Evolutionary conservation across 1,140 invertebrate genomes (phyloP).

Genomic region (Hycleus cichorii): DNA sequence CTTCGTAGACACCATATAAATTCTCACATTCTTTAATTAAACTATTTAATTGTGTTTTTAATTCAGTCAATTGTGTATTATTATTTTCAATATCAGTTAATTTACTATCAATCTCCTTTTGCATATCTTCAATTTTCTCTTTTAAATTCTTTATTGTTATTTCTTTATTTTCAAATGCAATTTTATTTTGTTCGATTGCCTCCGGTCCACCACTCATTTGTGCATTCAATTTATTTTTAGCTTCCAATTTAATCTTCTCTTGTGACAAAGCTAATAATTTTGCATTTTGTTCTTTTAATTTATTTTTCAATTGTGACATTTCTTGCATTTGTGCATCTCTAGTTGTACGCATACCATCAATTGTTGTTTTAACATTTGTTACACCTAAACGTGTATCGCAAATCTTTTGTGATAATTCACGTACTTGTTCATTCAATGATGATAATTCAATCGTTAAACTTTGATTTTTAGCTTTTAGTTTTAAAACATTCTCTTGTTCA

Average conservation of each 20-base stretch:
- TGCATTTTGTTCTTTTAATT: conserved; percentile 77
- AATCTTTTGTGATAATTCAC: conserved; percentile 81
- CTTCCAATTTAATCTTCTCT: conserved; percentile 74
- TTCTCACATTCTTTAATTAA: conserved; percentile 52
- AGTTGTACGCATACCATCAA: conserved; percentile 91
- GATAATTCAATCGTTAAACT: conserved; percentile 75
- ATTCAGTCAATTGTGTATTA: conserved; percentile 64
- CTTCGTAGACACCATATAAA: conserved; percentile 51
- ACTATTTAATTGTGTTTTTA: conserved; percentile 48
- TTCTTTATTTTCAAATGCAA: conserved; percentile 72
- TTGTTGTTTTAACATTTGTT: conserved; percentile 86
- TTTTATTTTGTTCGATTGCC: conserved; percentile 55
- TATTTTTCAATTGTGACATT: conserved; percentile 79
- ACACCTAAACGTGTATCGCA: conserved; percentile 82
- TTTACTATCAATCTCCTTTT: conserved; percentile 64
- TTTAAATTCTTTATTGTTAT: conserved; percentile 78
- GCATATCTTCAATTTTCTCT: conserved; percentile 51
- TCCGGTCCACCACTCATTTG: conserved; percentile 43
- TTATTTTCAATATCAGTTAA: conserved; percentile 77
- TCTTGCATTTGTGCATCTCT: conserved; percentile 84
- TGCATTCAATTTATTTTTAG: conserved; percentile 59
- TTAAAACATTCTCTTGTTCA: conserved; percentile 81
- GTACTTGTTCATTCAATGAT: conserved; percentile 59
- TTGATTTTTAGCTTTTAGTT: conserved; percentile 85
- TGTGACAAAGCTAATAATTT: conserved; percentile 71